Base-by-base conservation (phyloP, 1,140 invertebrate genomes). In the Nomia melanderi region DNA sequence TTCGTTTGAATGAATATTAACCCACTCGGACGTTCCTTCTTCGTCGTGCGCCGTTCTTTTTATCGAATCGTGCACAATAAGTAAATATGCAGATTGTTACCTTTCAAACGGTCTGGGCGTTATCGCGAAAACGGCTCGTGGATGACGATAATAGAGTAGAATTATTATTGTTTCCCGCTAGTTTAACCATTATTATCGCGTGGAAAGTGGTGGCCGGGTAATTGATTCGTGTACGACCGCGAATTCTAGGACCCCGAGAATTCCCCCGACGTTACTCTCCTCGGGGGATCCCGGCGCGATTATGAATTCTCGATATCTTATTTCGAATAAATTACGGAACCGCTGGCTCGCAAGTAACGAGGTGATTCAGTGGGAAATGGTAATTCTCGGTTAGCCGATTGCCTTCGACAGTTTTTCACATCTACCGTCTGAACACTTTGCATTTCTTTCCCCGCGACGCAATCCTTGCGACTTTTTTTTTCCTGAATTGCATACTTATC, bases 71-170 rank as follows among this genome's bases (percentile, higher is more conserved):
- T 29, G 20, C 25, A 12, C 31, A 50, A 74, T 74, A 74, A 74
- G 25, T 41, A 65, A 56, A 66, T 74, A 74, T 39, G 50, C 12
- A 4, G 33, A 4, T 53, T 64, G 62, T 27, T 44, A 25, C 33
- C 56, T 74, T 65, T 25, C 29, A 65, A 56, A 56, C 20, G 23
- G 47, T 54, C n/a, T 33, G 33, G 25, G 20, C n/a, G 62, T 41
- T 74, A 74, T 74, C 72, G 47, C 47, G 71, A 53, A 23, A 65
- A 65, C 47, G 5, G 33, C 31, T 74, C 6, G 71, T 47, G 59
- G 11, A 39, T 54, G 59, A 64, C 71, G 62, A 14, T 27, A 9
- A 41, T 56, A 44, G 62, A 74, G 65, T 56, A 66, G 25, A 56
- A 41, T 74, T 73, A 65, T 57, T 74, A 66, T 41, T 66, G 31